These are phyloP conservation scores for Bradypodion ventrale DNA, from an alignment of 2,797 vertebrate species.

Conservation along the genomic window DNA sequence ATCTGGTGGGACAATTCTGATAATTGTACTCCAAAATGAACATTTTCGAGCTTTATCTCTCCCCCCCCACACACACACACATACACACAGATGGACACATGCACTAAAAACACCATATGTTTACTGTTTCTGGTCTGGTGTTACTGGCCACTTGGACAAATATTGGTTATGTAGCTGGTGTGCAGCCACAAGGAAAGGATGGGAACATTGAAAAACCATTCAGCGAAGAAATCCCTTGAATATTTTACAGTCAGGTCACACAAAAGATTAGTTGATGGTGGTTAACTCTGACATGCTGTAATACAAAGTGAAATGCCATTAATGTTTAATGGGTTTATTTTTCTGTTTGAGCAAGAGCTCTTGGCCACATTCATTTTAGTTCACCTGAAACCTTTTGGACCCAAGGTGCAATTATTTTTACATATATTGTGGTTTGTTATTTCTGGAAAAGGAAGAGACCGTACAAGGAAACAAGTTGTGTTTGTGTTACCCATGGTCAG, in stretches of 20 bases:
- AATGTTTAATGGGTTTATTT: background rate
- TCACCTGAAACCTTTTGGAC: constrained; percentile 6
- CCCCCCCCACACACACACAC: too few species aligned
- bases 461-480: fast-evolving
- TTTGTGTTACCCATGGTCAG: background rate
- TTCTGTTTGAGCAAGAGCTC: background rate
- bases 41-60: too few species aligned
- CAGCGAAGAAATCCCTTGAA: constrained; percentile 1
- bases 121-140: background rate
- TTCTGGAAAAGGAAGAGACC: background rate
- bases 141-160: background rate
- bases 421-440: too few species aligned
- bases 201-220: background rate
- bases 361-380: background rate
- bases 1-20: background rate
- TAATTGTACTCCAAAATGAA: too few species aligned
- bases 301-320: constrained; percentile 17
- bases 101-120: too few species aligned
- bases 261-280: constrained; percentile 6
- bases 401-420: too few species aligned
- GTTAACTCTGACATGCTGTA: background rate
- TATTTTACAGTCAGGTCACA: constrained; percentile 26
- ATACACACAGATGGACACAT: too few species aligned
- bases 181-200: background rate
- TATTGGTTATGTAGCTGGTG: background rate